These are phyloP conservation scores for Brienomyrus longianalis DNA, from an alignment of 2,113 vertebrate genomes.

Conservation along the genomic window DNA sequence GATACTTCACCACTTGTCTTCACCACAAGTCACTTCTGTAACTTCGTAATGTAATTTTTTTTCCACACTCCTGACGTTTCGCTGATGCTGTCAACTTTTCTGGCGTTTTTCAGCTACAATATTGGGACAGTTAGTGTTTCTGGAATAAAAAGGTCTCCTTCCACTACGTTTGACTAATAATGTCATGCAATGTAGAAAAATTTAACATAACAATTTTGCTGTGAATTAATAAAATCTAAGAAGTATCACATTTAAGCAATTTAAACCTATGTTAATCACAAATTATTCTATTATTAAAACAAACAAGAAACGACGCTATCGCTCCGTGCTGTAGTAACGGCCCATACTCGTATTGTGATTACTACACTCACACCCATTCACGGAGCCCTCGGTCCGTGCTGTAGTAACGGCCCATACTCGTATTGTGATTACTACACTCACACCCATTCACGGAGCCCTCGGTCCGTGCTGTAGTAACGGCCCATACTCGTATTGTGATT, in stretches of 20 bases:
- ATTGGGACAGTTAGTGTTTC: not conserved
- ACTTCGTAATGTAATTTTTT: not conserved
- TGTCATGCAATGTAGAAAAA: not conserved
- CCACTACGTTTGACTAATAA: not conserved
- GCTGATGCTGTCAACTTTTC: not conserved
- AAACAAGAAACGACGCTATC: not conserved
- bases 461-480: too few relatives aligned
- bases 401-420: too few relatives aligned
- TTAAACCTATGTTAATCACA: not conserved
- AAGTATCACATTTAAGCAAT: too few relatives aligned
- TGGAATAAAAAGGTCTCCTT: not conserved
- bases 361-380: not conserved
- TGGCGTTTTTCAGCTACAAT: not conserved
- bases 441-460: too few relatives aligned
- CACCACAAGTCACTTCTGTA: too few relatives aligned
- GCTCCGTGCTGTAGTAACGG: not conserved
- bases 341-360: not conserved
- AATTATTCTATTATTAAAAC: not conserved
- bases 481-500: too few relatives aligned
- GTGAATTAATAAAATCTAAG: too few relatives aligned
- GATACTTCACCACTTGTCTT: not conserved
- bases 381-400: not conserved
- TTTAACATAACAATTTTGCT: too few relatives aligned
- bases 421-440: too few relatives aligned
- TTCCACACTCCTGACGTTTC: not conserved